Evolutionary conservation across 2,888 invertebrate species (phyloP), one percentile per base, ranked within the genome.

Genomic region (Entomobrya proxima): DNA sequence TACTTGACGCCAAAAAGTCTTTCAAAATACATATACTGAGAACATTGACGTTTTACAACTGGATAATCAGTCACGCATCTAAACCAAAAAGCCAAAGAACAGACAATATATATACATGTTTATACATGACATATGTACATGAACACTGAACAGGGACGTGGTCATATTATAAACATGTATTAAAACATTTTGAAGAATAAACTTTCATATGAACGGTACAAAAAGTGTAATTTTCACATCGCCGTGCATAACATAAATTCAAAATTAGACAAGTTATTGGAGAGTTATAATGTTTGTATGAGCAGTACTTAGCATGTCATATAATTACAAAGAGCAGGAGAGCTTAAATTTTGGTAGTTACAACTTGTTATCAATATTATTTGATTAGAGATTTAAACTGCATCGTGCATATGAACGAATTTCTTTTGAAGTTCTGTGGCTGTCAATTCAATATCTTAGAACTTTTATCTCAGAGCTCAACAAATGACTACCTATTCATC

Each of bases 41-140:
- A 9, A n/a, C 55, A 72, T 30, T 72, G 47, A 37, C 21, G 27
- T 44, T 44, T 44, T 58, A 86, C 52, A 74, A 86, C 55, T 86
- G 86, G 86, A 86, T 86, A 86, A 86, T 86, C 86, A 86, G 76
- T 86, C 58, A 72, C 76, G 44, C 58, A 72, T 69, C 37, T 50
- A 76, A 67, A 83, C 74, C 82, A 76, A 76, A 24, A 75, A 83
- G 82, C 64, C 37, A 50, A 74, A 72, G 47, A 50, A 74, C 6
- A 64, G 13, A n/a, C 7, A 18, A 52, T 52, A 47, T 47, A 15
- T 52, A 52, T 52, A 52, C 27, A 24, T 50, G 15, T 50, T 30
- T 55, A 27, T 27, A 32, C 58, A 58, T 32, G 11, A 35, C 13
- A 35, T 35, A 61, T 61, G 24, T 61, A 35, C 61, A 32, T 32